These are phyloP conservation scores for Eupleurogrammus muticus DNA, from an alignment of 2,797 vertebrate species.

Conservation along the genomic window DNA sequence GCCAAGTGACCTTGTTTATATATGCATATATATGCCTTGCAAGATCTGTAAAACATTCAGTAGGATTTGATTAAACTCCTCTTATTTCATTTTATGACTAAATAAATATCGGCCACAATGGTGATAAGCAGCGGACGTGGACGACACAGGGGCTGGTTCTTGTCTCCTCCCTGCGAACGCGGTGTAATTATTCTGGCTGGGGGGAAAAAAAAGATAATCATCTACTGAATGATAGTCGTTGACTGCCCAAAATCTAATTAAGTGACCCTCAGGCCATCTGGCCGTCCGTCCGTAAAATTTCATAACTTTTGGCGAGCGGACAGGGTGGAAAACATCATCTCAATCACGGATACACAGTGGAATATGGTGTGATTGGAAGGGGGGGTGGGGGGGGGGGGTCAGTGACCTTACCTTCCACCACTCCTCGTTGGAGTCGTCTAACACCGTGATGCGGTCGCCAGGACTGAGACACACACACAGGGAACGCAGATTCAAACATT, in stretches of 20 bases:
- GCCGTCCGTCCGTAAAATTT: neutral
- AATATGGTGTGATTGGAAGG: neutral
- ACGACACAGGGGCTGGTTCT: neutral
- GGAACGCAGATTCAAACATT: constrained; percentile 3
- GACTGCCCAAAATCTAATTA: constrained; percentile 20
- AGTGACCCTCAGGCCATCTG: constrained; percentile 9
- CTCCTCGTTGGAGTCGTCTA: constrained; percentile 96
- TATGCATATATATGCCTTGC: no score
- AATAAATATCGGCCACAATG: constrained; percentile 1
- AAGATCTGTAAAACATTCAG: neutral
- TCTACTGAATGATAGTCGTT: neutral
- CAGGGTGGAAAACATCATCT: constrained; percentile 9
- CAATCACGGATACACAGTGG: neutral
- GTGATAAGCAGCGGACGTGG: neutral
- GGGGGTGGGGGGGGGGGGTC: no score
- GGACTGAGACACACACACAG: constrained; percentile 80
- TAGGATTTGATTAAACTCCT: neutral
- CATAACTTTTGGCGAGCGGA: neutral
- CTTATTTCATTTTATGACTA: neutral
- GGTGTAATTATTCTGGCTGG: neutral
- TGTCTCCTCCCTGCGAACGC: neutral
- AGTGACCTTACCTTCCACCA: constrained; percentile 96
- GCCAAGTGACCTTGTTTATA: no score
- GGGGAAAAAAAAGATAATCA: constrained; percentile 2
- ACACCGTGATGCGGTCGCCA: constrained; percentile 92